These are phyloP conservation scores for Epistrophe grossulariae DNA, from an alignment of 2,888 invertebrate species.

Conservation along the genomic window DNA sequence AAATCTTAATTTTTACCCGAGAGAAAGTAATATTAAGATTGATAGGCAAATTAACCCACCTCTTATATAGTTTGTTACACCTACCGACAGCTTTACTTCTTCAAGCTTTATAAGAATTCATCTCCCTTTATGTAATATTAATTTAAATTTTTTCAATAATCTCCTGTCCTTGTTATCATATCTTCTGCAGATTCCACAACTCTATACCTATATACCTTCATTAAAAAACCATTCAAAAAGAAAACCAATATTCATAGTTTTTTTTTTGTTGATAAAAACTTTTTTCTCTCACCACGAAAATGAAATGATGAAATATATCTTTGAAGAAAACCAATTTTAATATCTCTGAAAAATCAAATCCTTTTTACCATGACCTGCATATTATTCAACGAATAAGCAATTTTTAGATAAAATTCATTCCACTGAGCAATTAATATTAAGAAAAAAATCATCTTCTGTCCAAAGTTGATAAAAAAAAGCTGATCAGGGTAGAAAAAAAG, in stretches of 20 bases:
- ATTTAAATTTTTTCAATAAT: not conserved
- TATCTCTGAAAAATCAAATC: slow-evolving; percentile 34
- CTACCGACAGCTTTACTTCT: not conserved
- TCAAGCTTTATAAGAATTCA: not conserved
- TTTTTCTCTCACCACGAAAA: not conserved
- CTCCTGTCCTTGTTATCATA: not conserved
- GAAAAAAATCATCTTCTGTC: slow-evolving; percentile 7
- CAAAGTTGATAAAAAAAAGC: slow-evolving; percentile 1
- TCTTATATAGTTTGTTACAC: not conserved
- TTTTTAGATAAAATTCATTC: slow-evolving; percentile 50
- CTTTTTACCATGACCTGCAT: slow-evolving; percentile 34
- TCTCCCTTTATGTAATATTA: not conserved
- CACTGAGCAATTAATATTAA: slow-evolving; percentile 40
- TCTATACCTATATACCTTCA: not conserved
- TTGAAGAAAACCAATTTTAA: slow-evolving; percentile 10
- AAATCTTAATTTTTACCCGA: no score
- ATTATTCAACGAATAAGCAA: slow-evolving; percentile 42
- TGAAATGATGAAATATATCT: not conserved
- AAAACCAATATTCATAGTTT: slow-evolving; percentile 27
- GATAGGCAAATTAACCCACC: no score
- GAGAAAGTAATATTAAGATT: no score
- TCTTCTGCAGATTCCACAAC: not conserved
- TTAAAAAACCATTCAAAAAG: not conserved
- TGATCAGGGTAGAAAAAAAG: slow-evolving; percentile 16
- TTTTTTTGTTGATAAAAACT: not conserved